Base-by-base conservation (phyloP, 2,797 vertebrate species). In the Oreochromis mossambicus region DNA sequence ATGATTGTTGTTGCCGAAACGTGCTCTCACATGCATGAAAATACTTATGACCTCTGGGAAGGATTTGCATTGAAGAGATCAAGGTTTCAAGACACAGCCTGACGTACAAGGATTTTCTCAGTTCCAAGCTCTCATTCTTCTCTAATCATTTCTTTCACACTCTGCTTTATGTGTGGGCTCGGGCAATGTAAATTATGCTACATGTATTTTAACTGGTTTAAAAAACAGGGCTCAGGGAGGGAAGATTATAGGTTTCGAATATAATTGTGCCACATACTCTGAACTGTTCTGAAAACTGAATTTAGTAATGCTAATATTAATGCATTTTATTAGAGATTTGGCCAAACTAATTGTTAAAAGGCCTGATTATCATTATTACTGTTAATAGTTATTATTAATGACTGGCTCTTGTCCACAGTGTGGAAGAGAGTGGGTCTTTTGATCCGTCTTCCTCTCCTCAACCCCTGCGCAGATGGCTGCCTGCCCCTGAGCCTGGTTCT, bases 21-120 rank as follows among this genome's bases (percentile, higher is more conserved):
- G 15, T 78, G 83, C 79, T 86, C 24, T 78, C 80, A 87, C 86
- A 83, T 26, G 81, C 19, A 5, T 86, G 43, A 90, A 63, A 85
- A 89, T 50, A 82, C 36, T 41, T 66, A 82, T 84, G 76, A 91
- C 87, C 85, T 84, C 85, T 86, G 76, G 84, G 84, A 56, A 86
- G 83, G 89, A 93, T 91, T 93, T 91, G 77, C 83, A 92, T 89
- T 83, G 26, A 76, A 63, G 76, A 83, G 82, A 87, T 90, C 80
- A 81, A 76, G 58, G 82, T 88, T 87, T 61, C 54, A 85, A 85
- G 76, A 80, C 80, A 38, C 2, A 5, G 46, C 38, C 86, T 87
- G 87, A 88, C 77, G 41, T 43, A 61, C 32, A 48, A 54, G 75
- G 78, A 55, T 86, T 86, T 81, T 73, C 8, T 8, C 68, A 24